A percentile compares a stretch with the other conserved stretches of the same genome.
Evolutionary conservation across 2,888 invertebrate species (phyloP).

Genomic region (Endomychus coccineus): DNA sequence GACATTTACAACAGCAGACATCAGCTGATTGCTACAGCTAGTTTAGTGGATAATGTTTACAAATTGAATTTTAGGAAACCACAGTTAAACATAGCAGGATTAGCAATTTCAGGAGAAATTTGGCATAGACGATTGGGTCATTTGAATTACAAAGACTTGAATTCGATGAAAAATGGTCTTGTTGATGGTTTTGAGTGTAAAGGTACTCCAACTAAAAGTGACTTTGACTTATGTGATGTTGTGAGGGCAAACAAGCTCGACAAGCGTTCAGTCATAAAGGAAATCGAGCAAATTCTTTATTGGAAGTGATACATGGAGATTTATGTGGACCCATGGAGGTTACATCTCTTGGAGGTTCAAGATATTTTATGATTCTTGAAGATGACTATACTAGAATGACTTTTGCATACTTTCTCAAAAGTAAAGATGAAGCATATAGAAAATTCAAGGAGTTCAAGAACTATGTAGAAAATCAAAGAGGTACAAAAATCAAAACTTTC

Average conservation of each 20-base stretch:
- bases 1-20: conserved; percentile 16
- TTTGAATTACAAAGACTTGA: conserved; percentile 11
- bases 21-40: no score
- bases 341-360: conserved; percentile 30
- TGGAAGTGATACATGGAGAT: conserved; percentile 35
- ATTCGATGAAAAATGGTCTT: conserved; percentile 11
- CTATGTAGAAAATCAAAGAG: conserved; percentile 26
- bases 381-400: conserved; percentile 30
- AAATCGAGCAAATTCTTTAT: conserved; percentile 18
- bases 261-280: conserved; percentile 10
- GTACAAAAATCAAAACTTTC: conserved; percentile 22
- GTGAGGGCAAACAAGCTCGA: conserved; percentile 7
- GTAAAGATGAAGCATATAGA: conserved; percentile 30
- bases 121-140: conserved; percentile 23
- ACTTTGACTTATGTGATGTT: conserved; percentile 8
- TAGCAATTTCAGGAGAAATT: no score
- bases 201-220: conserved; percentile 1
- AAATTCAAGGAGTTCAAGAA: conserved; percentile 22
- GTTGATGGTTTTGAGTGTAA: conserved; percentile 6
- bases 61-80: no score
- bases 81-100: no score
- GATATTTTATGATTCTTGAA: conserved; percentile 35
- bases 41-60: no score
- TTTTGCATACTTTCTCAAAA: conserved; percentile 32
- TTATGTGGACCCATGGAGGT: conserved; percentile 37